Evolutionary conservation across 2,113 vertebrate genomes (phyloP), one percentile per base, ranked within the genome.

Genomic region (Colius striatus): DNA sequence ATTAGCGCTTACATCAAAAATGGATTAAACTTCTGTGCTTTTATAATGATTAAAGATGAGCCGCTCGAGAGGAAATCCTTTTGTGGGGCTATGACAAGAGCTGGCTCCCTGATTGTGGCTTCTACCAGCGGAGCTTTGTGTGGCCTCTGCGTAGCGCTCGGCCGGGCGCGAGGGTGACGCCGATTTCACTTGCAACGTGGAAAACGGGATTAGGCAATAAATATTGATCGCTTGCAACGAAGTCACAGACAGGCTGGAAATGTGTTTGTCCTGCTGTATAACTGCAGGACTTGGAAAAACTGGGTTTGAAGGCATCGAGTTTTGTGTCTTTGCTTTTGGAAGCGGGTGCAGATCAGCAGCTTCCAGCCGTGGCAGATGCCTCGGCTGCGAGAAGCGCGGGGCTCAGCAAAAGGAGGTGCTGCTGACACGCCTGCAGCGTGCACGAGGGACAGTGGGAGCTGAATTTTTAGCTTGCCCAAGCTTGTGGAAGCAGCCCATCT

Each of bases 1-100:
- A 98, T 99, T 98, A 99, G 97, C 84, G 87, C 96, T 96, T 98
- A 98, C 98, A 98, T 98, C 97, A 99, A 98, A 99, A 98, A 98
- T 98, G 98, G 98, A 98, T 99, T 98, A 98, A 98, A 98, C 98
- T 97, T 98, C 96, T 96, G 97, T 97, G 98, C 98, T 97, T 98
- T 98, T 97, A 97, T 98, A 98, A 98, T 98, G 97, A 98, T 98
- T 98, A 98, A 98, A 98, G 97, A 98, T 96, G 96, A 98, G 96
- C 94, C 18, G 94, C 97, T 98, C 92, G 92, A 98, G 97, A 98
- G 97, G 98, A 98, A 98, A 98, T 97, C 95, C 97, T 97, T 98
- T 97, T 97, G 97, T 98, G 55, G 95, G 96, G 96, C 97, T 82
- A 96, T 97, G 83, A 90, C 95, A 97, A 96, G 96, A 96, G 94